Evolutionary conservation across 2,113 vertebrate species (phyloP).

Genomic region (Engystomops pustulosus): DNA sequence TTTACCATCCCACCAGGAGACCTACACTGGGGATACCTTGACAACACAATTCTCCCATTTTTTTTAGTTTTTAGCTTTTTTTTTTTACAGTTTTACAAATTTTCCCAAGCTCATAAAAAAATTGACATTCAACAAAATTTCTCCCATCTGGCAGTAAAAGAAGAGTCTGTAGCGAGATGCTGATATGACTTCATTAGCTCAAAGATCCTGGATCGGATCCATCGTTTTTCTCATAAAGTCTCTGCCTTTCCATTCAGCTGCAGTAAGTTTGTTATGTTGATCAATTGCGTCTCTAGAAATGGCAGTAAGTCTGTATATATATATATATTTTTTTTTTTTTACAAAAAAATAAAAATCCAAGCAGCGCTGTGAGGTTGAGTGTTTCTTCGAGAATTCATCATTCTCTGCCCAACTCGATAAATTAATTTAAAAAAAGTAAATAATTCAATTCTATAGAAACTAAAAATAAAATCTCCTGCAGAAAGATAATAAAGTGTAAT

Average conservation of each 20-base stretch:
- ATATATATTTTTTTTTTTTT: background rate
- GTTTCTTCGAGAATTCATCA: background rate
- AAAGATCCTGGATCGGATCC: slow-evolving; percentile 11
- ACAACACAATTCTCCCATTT: no score
- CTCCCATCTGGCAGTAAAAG: slow-evolving; percentile 40
- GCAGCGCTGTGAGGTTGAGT: background rate
- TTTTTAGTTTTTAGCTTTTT: no score
- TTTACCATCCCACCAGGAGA: no score
- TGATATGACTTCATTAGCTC: slow-evolving; percentile 38
- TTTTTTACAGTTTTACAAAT: background rate
- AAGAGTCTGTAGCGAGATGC: slow-evolving; percentile 12
- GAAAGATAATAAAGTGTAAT: no score
- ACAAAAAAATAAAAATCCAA: no score
- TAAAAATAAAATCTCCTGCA: no score
- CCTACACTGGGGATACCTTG: no score
- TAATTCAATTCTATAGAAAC: no score
- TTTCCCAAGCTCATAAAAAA: background rate
- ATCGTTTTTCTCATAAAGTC: background rate
- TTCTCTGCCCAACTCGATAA: no score
- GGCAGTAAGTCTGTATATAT: background rate
- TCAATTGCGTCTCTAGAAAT: background rate
- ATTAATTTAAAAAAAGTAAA: no score
- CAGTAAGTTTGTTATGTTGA: background rate
- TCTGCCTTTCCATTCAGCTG: background rate
- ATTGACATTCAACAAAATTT: background rate